Evolutionary conservation across 2,888 invertebrate genomes (phyloP), one percentile per base, ranked within the genome.

Genomic region (Autographa pulchrina): DNA sequence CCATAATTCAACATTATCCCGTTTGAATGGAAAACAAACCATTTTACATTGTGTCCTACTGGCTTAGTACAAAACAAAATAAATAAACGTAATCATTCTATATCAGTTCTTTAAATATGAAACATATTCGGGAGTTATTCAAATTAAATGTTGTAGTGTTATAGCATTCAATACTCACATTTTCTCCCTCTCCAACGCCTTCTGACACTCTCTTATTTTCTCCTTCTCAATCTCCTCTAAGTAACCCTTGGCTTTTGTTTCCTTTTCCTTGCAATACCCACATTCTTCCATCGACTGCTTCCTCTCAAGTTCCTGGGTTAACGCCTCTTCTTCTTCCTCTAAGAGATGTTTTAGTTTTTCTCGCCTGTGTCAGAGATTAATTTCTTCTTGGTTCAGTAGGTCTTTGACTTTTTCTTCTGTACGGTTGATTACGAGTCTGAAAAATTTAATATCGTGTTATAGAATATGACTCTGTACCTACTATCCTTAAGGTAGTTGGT

Each of bases 171-270:
- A 25, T 52, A 85, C 92, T 90, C 75, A 95, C 95, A 95, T 92
- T 87, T 93, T 93, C 66, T 95, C 93, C 62, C 93, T 92, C 77
- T 94, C 94, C 67, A 95, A 87, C 31, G 94, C 94, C 72, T 90
- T 94, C 65, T 92, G 88, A 79, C 94, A 95, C 59, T 91, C 91
- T 65, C 88, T 87, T n/a, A 91, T 78, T 74, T 92, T 94, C 71
- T 93, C 91, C 48, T 82, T 89, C 72, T 94, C 93, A 67, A 95
- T 86, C 18, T 91, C 91, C 70, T 92, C 89, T 66, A 90, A 80
- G 63, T 91, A 92, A 11, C 82, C 86, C 20, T 84, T 83, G 8
- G 85, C 70, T 71, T 87, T 90, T 52, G 75, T 88, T 0, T 91
- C 88, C 77, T 89, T 93, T 59, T 92, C 90, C 56, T 84, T 86